Evolutionary conservation across 2,888 invertebrate species (phyloP), one percentile per base, ranked within the genome.

Genomic region (Latheticus oryzae): DNA sequence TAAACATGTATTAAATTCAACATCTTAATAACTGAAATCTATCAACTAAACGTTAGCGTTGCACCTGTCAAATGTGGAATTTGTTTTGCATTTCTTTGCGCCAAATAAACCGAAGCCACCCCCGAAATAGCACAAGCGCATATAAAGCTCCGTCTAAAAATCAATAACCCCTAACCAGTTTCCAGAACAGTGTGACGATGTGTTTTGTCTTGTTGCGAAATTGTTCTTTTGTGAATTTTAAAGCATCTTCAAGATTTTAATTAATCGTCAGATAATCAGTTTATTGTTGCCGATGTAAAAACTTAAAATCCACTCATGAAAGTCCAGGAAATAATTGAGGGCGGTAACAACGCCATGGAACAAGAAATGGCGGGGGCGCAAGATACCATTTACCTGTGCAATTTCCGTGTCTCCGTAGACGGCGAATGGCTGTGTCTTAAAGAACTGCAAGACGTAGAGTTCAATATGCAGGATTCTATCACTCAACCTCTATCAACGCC

Each of bases 371-470:
- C 89, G 69, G 92, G 92, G 69, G 95, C 95, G 35, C 94, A 95
- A 80, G 96, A 97, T 78, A 97, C 96, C 53, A 95, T 97, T 73
- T 97, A 97, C 81, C 81, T 97, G 78, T 97, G 97, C 82, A 97
- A 97, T 79, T 97, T 97, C 80, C 90, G 97, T 54, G 97, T 97
- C 3, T 95, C 95, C 43, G 97, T 97, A 30, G 96, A 97, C 74
- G 97, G 97, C 58, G 97, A 97, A 78, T 97, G 97, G 97, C 84
- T 97, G 56, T 97, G 97, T 76, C 82, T 97, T 52, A 93, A 95
- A 77, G 96, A 97, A 78, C 82, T 97, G 58, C 93, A 95, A 71
- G 96, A 97, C 79, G 91, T 95, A 75, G 93, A 93, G 73, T 83
- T 83, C 67, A 81, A 81, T 54, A 87, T 90, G 84, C 89, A 89